Conservation (phyloP, 2,888 invertebrate genomes). For the Timandra comae region DNA sequence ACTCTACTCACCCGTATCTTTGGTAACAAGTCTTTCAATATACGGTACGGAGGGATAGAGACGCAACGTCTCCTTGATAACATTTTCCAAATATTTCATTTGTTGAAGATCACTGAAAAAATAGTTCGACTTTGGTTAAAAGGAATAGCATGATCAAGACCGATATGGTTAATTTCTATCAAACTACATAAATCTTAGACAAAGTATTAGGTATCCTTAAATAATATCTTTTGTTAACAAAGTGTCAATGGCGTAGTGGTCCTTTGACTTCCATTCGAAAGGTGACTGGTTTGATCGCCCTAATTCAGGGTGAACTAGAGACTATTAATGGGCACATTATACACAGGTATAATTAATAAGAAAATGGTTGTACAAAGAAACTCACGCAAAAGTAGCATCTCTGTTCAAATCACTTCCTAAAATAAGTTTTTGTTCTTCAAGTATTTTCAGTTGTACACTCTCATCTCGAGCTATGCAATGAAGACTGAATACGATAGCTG, state of each 20-base stretch:
- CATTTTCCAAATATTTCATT: conserved; percentile 73
- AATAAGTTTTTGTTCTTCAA: conserved; percentile 54
- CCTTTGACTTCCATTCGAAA: no score
- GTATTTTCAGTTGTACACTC: conserved; percentile 64
- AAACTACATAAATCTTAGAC: no score
- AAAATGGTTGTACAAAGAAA: no score
- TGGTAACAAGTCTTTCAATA: conserved; percentile 50
- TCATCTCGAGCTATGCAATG: conserved; percentile 64
- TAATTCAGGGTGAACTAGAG: no score
- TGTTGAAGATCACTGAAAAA: conserved; percentile 55
- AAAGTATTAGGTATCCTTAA: no score
- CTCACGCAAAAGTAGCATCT: conserved; percentile 42
- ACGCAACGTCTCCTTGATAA: conserved; percentile 72
- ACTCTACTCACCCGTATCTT: conserved; percentile 43
- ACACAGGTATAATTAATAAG: no score
- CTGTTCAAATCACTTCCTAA: conserved; percentile 44
- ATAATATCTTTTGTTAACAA: no score
- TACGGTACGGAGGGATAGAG: conserved; percentile 73
- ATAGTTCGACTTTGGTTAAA: conserved; percentile 2
- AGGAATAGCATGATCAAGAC: no score
- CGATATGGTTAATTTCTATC: no score
- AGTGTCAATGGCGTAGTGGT: no score
- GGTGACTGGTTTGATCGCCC: no score
- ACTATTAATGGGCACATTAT: no score
- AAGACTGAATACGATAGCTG: conserved; percentile 65